These are phyloP conservation scores for Cyclina sinensis DNA, from an alignment of 1,140 invertebrate genomes.

Conservation along the genomic window DNA sequence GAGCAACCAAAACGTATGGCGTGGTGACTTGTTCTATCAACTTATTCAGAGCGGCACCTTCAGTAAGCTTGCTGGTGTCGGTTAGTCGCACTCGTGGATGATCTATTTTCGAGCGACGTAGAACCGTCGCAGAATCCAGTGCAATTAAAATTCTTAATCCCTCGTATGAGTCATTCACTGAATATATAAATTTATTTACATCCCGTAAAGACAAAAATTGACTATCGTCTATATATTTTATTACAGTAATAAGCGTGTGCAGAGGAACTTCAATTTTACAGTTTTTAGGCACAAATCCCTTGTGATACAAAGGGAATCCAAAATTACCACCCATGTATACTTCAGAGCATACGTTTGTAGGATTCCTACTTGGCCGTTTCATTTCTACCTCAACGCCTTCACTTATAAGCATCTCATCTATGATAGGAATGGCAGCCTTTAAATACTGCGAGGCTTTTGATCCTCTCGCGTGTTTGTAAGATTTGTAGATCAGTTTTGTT, in stretches of 20 bases:
- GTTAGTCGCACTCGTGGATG: no score
- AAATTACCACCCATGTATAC: constrained; percentile 58
- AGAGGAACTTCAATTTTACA: constrained; percentile 53
- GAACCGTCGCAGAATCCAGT: no score
- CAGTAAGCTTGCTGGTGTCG: no score
- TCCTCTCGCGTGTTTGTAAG: constrained; percentile 63
- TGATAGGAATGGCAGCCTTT: constrained; percentile 12
- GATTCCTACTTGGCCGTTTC: background rate
- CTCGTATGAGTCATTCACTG: no score
- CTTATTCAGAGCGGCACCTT: no score
- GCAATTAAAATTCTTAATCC: no score
- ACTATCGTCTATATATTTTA: background rate
- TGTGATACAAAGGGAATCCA: constrained; percentile 70
- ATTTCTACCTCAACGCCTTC: constrained; percentile 17
- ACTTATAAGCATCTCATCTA: constrained; percentile 42
- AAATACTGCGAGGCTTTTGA: constrained; percentile 52
- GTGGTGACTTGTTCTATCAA: no score
- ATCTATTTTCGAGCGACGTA: no score
- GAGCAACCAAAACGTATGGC: no score
- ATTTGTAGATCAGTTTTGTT: background rate
- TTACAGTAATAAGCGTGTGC: constrained; percentile 53
- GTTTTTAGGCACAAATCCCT: constrained; percentile 65
- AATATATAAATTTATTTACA: no score
- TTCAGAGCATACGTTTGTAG: constrained; percentile 60
- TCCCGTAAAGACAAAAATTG: no score